Conservation (phyloP, 1,140 invertebrate genomes). For the Telenomus remus region DNA sequence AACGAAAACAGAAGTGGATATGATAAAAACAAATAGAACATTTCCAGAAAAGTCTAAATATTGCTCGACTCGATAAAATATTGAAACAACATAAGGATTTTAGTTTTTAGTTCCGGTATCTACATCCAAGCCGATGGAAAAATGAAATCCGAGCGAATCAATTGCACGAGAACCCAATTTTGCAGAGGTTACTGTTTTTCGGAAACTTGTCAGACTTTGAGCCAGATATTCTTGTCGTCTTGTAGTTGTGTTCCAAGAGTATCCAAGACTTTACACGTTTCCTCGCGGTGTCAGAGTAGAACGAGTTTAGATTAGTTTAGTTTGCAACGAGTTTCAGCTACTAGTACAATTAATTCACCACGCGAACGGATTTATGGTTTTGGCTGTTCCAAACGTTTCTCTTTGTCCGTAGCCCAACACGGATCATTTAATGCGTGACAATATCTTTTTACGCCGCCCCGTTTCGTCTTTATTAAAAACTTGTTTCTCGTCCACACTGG, state of each 20-base stretch:
- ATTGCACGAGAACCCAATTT: too few relatives aligned
- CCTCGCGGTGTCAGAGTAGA: conserved; percentile 60
- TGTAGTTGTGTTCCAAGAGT: conserved; percentile 37
- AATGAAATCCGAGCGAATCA: too few relatives aligned
- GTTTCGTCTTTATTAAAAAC: neutral
- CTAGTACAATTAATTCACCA: conserved; percentile 69
- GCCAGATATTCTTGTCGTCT: conserved; percentile 45
- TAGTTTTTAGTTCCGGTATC: too few relatives aligned
- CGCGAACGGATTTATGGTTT: conserved; percentile 69
- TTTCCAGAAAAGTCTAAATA: too few relatives aligned
- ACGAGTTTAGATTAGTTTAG: conserved; percentile 74
- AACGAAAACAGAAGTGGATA: too few relatives aligned
- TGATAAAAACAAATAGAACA: too few relatives aligned
- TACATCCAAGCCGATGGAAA: too few relatives aligned
- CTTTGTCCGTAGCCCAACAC: conserved; percentile 63
- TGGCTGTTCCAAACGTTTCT: conserved; percentile 67
- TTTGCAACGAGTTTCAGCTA: conserved; percentile 70
- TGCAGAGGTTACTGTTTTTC: neutral
- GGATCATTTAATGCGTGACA: conserved; percentile 33
- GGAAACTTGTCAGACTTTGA: conserved; percentile 42
- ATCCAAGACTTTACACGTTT: conserved; percentile 57
- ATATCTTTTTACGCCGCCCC: conserved; percentile 1
- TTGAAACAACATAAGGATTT: too few relatives aligned
- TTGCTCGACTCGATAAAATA: too few relatives aligned
- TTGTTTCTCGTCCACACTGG: neutral